Conservation (phyloP, 2,113 vertebrate genomes). For the Fulmarus glacialis region DNA sequence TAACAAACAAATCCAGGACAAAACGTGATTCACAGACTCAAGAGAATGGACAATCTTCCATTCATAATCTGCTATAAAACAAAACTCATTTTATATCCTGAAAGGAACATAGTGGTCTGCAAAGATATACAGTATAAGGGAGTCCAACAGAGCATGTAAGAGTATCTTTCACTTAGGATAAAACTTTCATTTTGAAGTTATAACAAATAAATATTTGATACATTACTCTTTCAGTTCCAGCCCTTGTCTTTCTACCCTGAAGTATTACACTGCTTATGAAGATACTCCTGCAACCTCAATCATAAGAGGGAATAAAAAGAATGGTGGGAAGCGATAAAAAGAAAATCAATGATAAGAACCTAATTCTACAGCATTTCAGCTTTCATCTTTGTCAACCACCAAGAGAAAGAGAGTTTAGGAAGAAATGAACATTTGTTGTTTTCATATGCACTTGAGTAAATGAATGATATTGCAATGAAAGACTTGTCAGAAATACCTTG, state of each 20-base stretch:
- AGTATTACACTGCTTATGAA: constrained; percentile 34
- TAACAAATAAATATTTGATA: background rate
- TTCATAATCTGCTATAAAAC: background rate
- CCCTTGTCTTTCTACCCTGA: background rate
- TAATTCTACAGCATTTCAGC: constrained; percentile 33
- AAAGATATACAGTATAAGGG: background rate
- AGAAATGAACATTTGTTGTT: constrained; percentile 49
- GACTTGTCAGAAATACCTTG: constrained; percentile 32
- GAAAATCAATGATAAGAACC: constrained; percentile 41
- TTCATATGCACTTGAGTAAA: constrained; percentile 23
- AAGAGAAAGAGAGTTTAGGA: constrained; percentile 18
- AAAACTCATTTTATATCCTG: background rate
- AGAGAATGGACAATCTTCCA: background rate
- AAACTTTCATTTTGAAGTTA: constrained; percentile 19
- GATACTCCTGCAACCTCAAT: background rate
- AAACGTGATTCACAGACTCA: background rate
- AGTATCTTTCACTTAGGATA: background rate
- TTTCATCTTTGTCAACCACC: constrained; percentile 39
- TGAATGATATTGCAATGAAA: constrained; percentile 10
- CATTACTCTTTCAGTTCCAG: background rate
- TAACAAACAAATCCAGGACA: constrained; percentile 4
- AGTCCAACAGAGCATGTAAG: background rate
- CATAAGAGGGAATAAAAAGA: constrained; percentile 56
- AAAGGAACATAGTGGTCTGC: background rate
- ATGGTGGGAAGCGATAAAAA: constrained; percentile 26